phyloP scores from a whole-genome alignment of 2,113 vertebrate species.

The Rhinopithecus roxellana region DNA sequence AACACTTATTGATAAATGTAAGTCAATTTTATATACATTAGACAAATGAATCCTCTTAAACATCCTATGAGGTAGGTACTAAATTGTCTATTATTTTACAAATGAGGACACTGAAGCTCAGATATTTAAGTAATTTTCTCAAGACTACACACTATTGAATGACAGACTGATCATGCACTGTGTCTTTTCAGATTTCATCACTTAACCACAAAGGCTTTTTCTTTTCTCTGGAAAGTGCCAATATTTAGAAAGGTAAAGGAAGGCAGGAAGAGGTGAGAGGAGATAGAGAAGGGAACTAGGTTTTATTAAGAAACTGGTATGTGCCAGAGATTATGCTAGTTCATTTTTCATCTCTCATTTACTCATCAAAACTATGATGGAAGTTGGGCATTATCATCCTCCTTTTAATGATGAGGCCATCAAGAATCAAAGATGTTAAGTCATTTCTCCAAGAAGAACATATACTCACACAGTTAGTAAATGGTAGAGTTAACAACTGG shows the following conservation, averaged over 20 bases:
- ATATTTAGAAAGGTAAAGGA: background rate
- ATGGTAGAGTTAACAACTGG: background rate
- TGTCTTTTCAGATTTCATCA: background rate
- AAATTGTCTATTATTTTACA: background rate
- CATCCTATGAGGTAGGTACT: background rate
- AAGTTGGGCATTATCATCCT: background rate
- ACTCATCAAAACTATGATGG: background rate
- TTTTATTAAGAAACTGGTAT: background rate
- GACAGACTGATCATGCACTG: background rate
- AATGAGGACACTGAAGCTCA: background rate
- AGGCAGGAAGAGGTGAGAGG: background rate
- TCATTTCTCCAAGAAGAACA: constrained; percentile 9
- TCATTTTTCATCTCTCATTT: constrained; percentile 10
- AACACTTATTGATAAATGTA: background rate
- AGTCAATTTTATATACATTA: background rate
- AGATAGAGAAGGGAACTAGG: background rate
- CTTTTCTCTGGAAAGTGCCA: background rate
- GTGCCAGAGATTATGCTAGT: background rate
- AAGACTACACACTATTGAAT: background rate
- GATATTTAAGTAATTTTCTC: constrained; percentile 3
- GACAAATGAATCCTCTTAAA: background rate
- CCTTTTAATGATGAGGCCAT: background rate
- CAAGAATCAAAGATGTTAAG: background rate
- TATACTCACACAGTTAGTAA: background rate
- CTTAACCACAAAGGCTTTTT: background rate